Base-by-base conservation (phyloP, 1,140 invertebrate species). In the Microplitis mediator region DNA sequence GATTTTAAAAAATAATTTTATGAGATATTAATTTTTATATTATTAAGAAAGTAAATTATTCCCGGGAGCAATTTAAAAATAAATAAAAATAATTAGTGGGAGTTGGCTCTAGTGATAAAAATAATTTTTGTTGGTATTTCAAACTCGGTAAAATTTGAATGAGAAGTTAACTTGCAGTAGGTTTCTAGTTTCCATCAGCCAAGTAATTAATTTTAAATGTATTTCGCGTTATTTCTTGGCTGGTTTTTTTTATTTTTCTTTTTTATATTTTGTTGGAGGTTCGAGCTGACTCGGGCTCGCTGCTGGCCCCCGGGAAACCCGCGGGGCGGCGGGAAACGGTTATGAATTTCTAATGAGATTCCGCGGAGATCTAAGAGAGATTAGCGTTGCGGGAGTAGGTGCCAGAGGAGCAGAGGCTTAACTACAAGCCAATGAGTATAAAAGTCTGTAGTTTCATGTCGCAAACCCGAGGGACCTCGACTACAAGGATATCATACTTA, bases 171-270 rank as follows among this genome's bases (percentile, higher is more conserved):
- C 73, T 23, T 79, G 79, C 77, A 79, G 79, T 82, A 82, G 82
- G 82, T 79, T 84, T 84, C 85, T 85, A 85, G 83, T 82, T 86
- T 86, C 83, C 86, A 87, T 87, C 86, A 87, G 83, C 84, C 81
- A 82, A 86, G 85, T 87, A 86, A 87, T 87, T 87, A 86, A 87
- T 87, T 87, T 86, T 87, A 86, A 87, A 87, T 86, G 84, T 84
- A 87, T 84, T 87, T 87, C 86, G 81, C 82, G 83, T 87, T 87
- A 82, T 86, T 87, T 87, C 84, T 82, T 84, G 86, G 86, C 82
- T 83, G 79, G 80, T 65, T 72, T 82, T 82, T 84, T 85, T 82
- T 80, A 74, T 75, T 74, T 16, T 32, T 65, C 23, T 23, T 23
- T 23, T 23, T 23, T 23, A 23, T 23, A 23, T 23, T 23, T 23